phyloP scores from a whole-genome alignment of 2,888 invertebrate genomes.

The Fissipunctia ypsillon region DNA sequence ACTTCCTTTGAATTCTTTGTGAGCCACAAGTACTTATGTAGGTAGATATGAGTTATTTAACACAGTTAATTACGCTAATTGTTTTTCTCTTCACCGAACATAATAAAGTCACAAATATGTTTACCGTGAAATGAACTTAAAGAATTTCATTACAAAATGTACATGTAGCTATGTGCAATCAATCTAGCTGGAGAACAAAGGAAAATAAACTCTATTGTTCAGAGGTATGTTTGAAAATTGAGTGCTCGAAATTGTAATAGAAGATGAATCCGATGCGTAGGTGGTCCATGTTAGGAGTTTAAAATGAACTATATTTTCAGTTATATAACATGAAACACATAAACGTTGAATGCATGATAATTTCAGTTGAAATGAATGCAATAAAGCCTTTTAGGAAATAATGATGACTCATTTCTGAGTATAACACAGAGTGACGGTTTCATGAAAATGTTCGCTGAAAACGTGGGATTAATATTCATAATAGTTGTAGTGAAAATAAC shows the following conservation, averaged over 20 bases:
- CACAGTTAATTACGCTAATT: slow-evolving; percentile 28
- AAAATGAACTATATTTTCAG: slow-evolving; percentile 29
- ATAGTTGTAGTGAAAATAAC: slow-evolving; percentile 46
- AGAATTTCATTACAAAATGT: slow-evolving; percentile 55
- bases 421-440: slow-evolving; percentile 16
- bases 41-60: neutral
- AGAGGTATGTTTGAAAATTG: slow-evolving; percentile 25
- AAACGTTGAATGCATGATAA: slow-evolving; percentile 12
- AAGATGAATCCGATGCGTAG: slow-evolving; percentile 53
- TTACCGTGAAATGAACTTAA: slow-evolving; percentile 44
- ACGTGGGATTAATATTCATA: slow-evolving; percentile 51
- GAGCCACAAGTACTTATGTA: slow-evolving; percentile 5
- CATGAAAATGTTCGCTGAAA: slow-evolving; percentile 43
- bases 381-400: slow-evolving; percentile 28
- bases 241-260: slow-evolving; percentile 5
- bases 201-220: slow-evolving; percentile 10
- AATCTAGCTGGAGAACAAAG: neutral
- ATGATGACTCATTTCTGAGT: slow-evolving; percentile 6
- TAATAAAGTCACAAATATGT: slow-evolving; percentile 36
- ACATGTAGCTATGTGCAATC: slow-evolving; percentile 9
- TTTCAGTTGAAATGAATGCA: slow-evolving; percentile 23
- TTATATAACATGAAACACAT: slow-evolving; percentile 8
- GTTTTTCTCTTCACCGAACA: slow-evolving; percentile 31
- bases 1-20: slow-evolving; percentile 27
- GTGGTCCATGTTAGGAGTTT: slow-evolving; percentile 41